These are phyloP conservation scores for Pterobdella sp. DNA, from an alignment of 2,888 invertebrate species.

Conservation along the genomic window DNA sequence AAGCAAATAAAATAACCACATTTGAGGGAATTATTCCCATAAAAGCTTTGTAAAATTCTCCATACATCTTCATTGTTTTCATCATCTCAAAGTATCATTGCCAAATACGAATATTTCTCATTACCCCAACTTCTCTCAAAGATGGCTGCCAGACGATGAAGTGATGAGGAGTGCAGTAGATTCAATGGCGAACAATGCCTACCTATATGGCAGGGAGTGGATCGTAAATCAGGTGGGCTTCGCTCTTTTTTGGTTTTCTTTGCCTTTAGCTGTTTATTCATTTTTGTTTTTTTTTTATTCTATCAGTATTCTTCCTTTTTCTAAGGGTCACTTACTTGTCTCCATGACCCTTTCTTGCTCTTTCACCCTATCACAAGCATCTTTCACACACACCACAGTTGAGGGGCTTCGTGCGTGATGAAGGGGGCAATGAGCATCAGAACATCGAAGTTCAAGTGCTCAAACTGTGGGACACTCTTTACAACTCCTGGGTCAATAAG, in stretches of 20 bases:
- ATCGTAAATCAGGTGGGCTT: conserved; percentile 70
- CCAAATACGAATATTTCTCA: no score
- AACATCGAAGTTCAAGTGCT: conserved; percentile 78
- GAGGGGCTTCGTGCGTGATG: conserved; percentile 59
- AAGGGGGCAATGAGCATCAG: conserved; percentile 68
- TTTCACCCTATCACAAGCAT: not conserved
- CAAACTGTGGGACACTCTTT: conserved; percentile 85
- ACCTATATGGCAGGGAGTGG: conserved; percentile 81
- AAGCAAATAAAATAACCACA: no score
- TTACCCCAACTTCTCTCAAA: no score
- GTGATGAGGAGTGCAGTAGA: conserved; percentile 65
- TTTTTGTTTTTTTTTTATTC: no score
- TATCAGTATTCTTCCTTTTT: not conserved
- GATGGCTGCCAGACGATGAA: conserved; percentile 71
- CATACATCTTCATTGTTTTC: no score
- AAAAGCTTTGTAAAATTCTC: no score
- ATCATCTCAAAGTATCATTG: no score
- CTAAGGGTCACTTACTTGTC: not conserved
- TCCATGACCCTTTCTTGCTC: not conserved
- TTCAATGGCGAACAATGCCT: conserved; percentile 82
- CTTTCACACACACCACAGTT: conserved; percentile 20
- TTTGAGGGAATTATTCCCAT: no score
- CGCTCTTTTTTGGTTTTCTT: no score
- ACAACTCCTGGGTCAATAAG: conserved; percentile 59
- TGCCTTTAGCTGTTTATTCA: no score